These are phyloP conservation scores for Gastrophryne carolinensis DNA, from an alignment of 2,797 vertebrate genomes.

Conservation along the genomic window DNA sequence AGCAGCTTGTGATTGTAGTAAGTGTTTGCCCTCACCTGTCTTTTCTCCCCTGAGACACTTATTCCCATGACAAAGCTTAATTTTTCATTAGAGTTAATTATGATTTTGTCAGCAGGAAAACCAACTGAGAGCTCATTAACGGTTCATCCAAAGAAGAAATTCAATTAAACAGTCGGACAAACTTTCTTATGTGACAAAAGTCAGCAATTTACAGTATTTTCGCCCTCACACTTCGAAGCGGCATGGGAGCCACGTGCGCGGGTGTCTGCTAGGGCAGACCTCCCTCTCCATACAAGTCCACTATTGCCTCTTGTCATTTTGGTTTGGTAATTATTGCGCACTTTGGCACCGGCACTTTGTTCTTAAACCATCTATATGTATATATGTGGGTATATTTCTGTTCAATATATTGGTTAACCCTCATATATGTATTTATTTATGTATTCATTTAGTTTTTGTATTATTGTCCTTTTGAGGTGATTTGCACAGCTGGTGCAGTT, in stretches of 20 bases:
- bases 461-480: no score
- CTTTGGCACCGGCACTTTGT: no score
- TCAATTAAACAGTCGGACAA: background rate
- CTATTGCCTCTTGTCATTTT: no score
- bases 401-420: no score
- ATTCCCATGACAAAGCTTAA: background rate
- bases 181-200: background rate
- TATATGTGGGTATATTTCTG: no score
- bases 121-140: background rate
- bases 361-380: no score
- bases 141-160: background rate
- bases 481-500: no score
- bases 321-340: no score
- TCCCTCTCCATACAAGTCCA: background rate
- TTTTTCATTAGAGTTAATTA: background rate
- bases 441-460: no score
- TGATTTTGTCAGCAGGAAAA: background rate
- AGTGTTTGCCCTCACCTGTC: background rate
- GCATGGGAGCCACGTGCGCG: no score
- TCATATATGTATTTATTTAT: no score
- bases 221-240: no score
- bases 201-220: background rate
- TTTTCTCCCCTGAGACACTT: background rate
- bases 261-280: background rate
- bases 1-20: background rate